phyloP scores from a whole-genome alignment of 2,797 vertebrate species.

The Carapus acus region DNA sequence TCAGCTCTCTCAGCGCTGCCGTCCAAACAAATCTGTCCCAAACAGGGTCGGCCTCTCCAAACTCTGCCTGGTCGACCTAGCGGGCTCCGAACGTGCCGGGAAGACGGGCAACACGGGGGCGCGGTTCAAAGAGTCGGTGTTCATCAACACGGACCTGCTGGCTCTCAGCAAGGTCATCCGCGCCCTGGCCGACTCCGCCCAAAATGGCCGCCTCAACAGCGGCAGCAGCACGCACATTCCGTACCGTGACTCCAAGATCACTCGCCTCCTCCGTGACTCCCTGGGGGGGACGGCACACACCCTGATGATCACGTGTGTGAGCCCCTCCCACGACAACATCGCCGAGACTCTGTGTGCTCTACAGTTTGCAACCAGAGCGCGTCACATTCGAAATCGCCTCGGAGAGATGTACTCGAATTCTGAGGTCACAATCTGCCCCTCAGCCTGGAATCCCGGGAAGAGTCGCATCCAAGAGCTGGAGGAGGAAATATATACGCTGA shows the following conservation, averaged over 20 bases:
- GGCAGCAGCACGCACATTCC: slow-evolving; percentile 69
- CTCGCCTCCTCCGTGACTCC: slow-evolving; percentile 86
- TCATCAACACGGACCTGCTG: slow-evolving; percentile 84
- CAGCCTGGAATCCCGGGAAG: slow-evolving; percentile 70
- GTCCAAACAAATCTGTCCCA: slow-evolving; percentile 16
- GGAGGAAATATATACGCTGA: slow-evolving; percentile 76
- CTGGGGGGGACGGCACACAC: slow-evolving; percentile 87
- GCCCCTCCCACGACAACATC: slow-evolving; percentile 79
- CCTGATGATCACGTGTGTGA: slow-evolving; percentile 87
- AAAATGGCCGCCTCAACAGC: slow-evolving; percentile 59
- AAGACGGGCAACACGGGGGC: slow-evolving; percentile 82
- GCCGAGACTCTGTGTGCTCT: slow-evolving; percentile 85
- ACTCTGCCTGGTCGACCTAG: slow-evolving; percentile 88
- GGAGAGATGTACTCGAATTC: slow-evolving; percentile 37
- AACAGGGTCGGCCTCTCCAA: slow-evolving; percentile 70
- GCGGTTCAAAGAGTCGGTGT: slow-evolving; percentile 82
- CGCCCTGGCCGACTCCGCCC: slow-evolving; percentile 76
- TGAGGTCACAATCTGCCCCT: slow-evolving; percentile 30
- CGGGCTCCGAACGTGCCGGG: slow-evolving; percentile 83
- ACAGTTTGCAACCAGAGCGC: slow-evolving; percentile 83
- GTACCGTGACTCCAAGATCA: slow-evolving; percentile 87
- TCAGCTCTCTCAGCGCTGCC: slow-evolving; percentile 67
- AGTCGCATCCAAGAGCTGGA: slow-evolving; percentile 79
- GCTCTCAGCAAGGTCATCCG: slow-evolving; percentile 88
- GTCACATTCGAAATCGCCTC: slow-evolving; percentile 80